These are phyloP conservation scores for Lemur catta DNA, from an alignment of 2,797 vertebrate genomes.

Conservation along the genomic window DNA sequence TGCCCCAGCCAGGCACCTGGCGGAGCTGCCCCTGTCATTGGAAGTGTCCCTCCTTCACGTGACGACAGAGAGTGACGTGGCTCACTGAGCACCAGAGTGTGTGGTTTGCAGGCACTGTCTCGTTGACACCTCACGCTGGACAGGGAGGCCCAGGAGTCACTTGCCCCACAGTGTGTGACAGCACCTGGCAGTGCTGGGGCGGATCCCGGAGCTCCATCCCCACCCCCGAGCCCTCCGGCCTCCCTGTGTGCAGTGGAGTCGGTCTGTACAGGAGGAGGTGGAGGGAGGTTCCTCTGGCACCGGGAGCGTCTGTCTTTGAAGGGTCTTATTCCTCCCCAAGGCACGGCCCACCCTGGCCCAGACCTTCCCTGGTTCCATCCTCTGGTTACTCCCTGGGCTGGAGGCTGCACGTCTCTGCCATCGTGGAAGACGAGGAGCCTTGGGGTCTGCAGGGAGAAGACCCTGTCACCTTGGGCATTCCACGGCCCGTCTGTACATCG, in stretches of 20 bases:
- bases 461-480: rapidly evolving
- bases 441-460: background rate
- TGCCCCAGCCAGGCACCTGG: rapidly evolving
- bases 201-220: background rate
- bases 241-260: rapidly evolving
- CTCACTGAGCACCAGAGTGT: rapidly evolving
- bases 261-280: background rate
- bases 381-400: too few species aligned
- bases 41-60: rapidly evolving
- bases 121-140: rapidly evolving
- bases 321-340: rapidly evolving
- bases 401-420: background rate
- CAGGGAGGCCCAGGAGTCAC: background rate
- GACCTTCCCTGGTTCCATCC: background rate
- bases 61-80: background rate
- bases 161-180: rapidly evolving
- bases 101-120: background rate
- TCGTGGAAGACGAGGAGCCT: rapidly evolving
- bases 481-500: rapidly evolving
- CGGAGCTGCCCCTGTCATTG: too few species aligned
- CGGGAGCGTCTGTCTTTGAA: background rate
- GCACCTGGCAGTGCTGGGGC: background rate
- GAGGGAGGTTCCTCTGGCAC: background rate
- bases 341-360: too few species aligned
- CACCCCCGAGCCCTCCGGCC: background rate